These are phyloP conservation scores for Noctilio leporinus DNA, from an alignment of 2,113 vertebrate genomes.

Conservation along the genomic window DNA sequence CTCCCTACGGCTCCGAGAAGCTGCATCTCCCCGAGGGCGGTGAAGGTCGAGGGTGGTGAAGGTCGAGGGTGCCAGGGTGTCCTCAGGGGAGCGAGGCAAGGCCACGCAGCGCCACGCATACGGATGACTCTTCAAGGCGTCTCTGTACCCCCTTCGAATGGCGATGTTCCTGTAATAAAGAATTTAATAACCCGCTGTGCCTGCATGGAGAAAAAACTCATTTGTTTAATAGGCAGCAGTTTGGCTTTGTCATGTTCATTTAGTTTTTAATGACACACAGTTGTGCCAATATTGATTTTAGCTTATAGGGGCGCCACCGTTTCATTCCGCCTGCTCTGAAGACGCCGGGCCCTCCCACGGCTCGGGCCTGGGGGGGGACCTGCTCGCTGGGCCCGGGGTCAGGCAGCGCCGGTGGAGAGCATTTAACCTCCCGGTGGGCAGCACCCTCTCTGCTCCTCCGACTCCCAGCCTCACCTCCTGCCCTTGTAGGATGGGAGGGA, in stretches of 20 bases:
- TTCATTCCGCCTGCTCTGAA: constrained; percentile 60
- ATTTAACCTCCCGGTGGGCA: rapidly evolving
- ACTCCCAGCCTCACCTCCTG: neutral
- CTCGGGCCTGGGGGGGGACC: neutral
- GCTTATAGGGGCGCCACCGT: constrained; percentile 80
- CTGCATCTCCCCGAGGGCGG: rapidly evolving
- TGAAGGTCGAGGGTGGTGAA: neutral
- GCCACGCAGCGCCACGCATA: neutral
- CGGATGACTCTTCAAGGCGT: constrained; percentile 24
- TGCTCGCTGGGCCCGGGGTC: rapidly evolving
- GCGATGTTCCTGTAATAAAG: constrained; percentile 77
- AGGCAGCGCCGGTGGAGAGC: rapidly evolving
- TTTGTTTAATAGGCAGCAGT: constrained; percentile 84
- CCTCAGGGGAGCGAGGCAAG: neutral
- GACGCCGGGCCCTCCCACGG: neutral
- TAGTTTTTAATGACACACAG: constrained; percentile 85
- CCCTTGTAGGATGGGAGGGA: neutral
- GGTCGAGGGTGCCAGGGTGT: rapidly evolving
- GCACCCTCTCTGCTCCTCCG: rapidly evolving
- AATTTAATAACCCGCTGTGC: constrained; percentile 81
- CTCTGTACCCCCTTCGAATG: constrained; percentile 47
- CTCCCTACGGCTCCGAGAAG: neutral
- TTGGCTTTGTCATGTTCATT: constrained; percentile 85
- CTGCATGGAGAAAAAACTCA: constrained; percentile 78
- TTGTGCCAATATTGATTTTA: constrained; percentile 88